These are phyloP conservation scores for Geodia barretti DNA, from an alignment of 37 sponge, comb jelly and placozoan genomes.

Conservation along the genomic window DNA sequence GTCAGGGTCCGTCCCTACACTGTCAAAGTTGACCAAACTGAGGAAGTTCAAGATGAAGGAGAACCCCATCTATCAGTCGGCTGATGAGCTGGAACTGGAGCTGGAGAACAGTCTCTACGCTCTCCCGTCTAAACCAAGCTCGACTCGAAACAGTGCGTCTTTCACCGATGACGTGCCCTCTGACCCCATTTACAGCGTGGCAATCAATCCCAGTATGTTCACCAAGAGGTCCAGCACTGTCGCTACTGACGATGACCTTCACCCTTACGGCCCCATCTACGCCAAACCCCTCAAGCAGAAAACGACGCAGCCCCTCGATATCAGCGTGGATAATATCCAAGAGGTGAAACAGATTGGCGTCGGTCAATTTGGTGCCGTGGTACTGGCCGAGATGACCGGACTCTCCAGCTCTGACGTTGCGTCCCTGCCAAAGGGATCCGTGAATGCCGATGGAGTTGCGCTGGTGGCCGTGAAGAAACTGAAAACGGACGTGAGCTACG, in stretches of 20 bases:
- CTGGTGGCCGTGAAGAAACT: constrained; percentile 83
- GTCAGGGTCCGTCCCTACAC: not conserved
- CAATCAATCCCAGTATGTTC: constrained; percentile 32
- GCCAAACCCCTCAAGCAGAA: constrained; percentile 42
- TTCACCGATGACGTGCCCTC: not conserved
- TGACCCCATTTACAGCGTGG: constrained; percentile 39
- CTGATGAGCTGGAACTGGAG: not conserved
- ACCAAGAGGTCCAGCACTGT: not conserved
- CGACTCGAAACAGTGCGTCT: not conserved
- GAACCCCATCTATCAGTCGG: not conserved
- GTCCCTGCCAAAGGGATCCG: not conserved
- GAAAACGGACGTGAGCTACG: constrained; percentile 15
- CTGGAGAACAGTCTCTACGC: not conserved
- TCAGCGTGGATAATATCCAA: constrained; percentile 11
- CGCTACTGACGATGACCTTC: constrained; percentile 15
- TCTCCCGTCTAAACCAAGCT: not conserved
- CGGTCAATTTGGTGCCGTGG: constrained; percentile 84
- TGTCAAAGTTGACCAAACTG: not conserved
- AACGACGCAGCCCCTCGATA: constrained; percentile 1
- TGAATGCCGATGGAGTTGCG: not conserved
- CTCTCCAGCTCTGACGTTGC: constrained; percentile 52
- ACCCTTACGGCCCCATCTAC: constrained; percentile 65
- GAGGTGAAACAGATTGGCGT: constrained; percentile 57
- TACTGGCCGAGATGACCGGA: constrained; percentile 70
- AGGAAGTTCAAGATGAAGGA: not conserved